Evolutionary conservation across 2,888 invertebrate species (phyloP).

Genomic region (Troilus luridus): DNA sequence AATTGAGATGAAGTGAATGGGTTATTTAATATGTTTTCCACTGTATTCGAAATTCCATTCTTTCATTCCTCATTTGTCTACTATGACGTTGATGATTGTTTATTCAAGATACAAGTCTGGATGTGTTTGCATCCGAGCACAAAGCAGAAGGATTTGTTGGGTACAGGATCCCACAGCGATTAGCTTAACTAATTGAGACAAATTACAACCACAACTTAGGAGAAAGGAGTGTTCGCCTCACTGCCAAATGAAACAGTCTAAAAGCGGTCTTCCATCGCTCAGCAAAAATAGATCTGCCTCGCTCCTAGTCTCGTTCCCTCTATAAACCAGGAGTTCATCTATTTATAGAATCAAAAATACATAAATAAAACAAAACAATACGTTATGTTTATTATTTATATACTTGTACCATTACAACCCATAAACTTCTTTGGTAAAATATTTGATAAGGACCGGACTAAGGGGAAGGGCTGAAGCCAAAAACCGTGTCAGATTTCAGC

Average conservation of each 20-base stretch:
- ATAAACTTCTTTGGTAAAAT: too few relatives aligned
- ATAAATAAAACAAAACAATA: neutral
- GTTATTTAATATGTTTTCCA: too few relatives aligned
- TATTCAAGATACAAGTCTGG: neutral
- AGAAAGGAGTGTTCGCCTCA: neutral
- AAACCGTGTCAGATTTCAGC: too few relatives aligned
- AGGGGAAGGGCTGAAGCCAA: too few relatives aligned
- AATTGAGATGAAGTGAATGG: too few relatives aligned
- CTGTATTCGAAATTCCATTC: too few relatives aligned
- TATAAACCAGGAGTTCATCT: neutral
- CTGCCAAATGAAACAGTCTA: constrained; percentile 23
- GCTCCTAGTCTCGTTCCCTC: neutral
- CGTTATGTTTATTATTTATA: neutral
- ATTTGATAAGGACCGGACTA: too few relatives aligned
- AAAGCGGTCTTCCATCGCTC: neutral
- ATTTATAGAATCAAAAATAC: neutral
- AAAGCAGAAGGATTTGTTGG: neutral
- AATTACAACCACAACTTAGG: neutral
- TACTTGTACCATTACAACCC: too few relatives aligned
- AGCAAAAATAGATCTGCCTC: neutral
- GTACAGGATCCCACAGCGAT: neutral
- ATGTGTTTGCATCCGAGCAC: neutral
- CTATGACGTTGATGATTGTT: neutral
- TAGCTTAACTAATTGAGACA: constrained; percentile 42
- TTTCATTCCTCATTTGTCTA: neutral